Evolutionary conservation across 2,888 invertebrate species (phyloP).

Genomic region (Lampropteryx suffumata): DNA sequence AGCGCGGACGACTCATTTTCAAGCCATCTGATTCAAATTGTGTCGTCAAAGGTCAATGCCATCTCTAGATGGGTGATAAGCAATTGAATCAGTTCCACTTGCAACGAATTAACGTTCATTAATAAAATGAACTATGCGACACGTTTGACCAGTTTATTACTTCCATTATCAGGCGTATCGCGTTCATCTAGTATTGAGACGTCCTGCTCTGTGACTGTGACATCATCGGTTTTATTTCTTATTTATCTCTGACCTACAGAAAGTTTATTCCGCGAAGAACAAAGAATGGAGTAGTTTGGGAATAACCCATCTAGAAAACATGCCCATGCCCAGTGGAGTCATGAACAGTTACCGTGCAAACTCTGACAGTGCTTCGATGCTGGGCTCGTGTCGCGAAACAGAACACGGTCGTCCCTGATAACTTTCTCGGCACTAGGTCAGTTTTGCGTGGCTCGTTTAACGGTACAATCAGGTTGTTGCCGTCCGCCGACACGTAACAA

Average conservation of each 20-base stretch:
- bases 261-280: constrained; percentile 32
- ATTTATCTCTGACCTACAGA: constrained; percentile 27
- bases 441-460: constrained; percentile 77
- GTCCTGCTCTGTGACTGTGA: constrained; percentile 64
- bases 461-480: constrained; percentile 80
- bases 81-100: constrained; percentile 82
- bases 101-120: constrained; percentile 78
- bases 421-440: constrained; percentile 81
- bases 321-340: constrained; percentile 38
- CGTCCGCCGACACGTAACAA: constrained; percentile 73
- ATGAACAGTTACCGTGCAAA: constrained; percentile 48
- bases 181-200: constrained; percentile 49
- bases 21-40: constrained; percentile 53
- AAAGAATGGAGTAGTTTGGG: too few species aligned
- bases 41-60: constrained; percentile 77
- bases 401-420: constrained; percentile 72
- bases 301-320: too few species aligned
- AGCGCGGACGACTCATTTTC: constrained; percentile 40
- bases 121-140: constrained; percentile 60
- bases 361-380: constrained; percentile 10
- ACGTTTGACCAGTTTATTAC: constrained; percentile 50
- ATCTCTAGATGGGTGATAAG: constrained; percentile 68
- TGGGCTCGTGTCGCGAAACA: constrained; percentile 58
- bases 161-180: constrained; percentile 41
- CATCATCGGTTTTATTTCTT: constrained; percentile 55